Percentiles rank a stretch among this genome's conserved stretches.
Evolutionary conservation across 2,888 invertebrate genomes (phyloP).

Genomic region (Synanthedon vespiformis): DNA sequence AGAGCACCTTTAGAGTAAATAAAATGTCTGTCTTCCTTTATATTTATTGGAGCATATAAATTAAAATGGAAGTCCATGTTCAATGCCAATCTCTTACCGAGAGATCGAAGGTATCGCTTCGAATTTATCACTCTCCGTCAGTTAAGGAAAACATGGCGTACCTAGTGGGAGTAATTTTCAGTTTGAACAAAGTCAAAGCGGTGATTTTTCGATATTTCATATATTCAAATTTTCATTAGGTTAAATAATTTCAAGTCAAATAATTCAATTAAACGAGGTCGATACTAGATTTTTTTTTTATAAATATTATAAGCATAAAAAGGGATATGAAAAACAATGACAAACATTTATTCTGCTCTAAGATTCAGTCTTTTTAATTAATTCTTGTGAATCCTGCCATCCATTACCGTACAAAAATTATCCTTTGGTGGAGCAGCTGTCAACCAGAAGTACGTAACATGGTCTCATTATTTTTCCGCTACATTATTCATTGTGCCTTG

Average conservation of each 20-base stretch:
- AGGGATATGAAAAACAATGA: too few species aligned
- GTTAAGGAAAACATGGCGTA: background rate
- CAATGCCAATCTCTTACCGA: background rate
- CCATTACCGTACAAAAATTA: conserved; percentile 9
- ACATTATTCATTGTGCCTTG: conserved; percentile 30
- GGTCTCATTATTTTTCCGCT: conserved; percentile 32
- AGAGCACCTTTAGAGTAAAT: too few species aligned
- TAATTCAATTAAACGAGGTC: too few species aligned
- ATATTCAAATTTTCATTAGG: too few species aligned
- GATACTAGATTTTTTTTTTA: too few species aligned
- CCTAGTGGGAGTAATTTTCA: background rate
- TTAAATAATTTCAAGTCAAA: too few species aligned
- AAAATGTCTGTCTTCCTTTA: background rate
- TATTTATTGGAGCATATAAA: background rate
- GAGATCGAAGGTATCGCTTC: background rate
- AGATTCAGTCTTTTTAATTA: conserved; percentile 1
- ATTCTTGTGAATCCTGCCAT: conserved; percentile 3
- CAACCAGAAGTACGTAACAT: conserved; percentile 12
- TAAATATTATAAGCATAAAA: too few species aligned
- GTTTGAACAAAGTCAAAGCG: background rate
- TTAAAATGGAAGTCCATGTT: background rate
- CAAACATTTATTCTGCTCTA: too few species aligned
- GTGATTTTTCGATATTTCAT: too few species aligned
- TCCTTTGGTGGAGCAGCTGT: conserved; percentile 20
- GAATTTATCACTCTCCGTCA: background rate